Base-by-base conservation (phyloP, 2,113 vertebrate genomes). In the Thymallus thymallus region DNA sequence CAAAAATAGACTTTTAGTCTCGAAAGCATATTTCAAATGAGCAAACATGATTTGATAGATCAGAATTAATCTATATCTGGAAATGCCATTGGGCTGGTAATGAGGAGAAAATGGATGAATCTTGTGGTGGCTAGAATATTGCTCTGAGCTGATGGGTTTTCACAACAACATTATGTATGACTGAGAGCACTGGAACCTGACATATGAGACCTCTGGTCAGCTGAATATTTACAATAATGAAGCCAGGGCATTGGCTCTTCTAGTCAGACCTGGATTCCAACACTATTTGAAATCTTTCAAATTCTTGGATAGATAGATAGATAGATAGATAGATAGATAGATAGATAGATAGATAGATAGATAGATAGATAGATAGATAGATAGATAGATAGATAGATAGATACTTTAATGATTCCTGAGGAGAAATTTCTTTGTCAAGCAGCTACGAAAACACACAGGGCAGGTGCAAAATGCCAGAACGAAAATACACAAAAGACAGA, bases 181-280 rank as follows among this genome's bases (percentile, higher is more conserved):
- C 3, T 85, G 88, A 87, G 85, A 86, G 85, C 77, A 77, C 80
- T 79, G 81, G 78, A 55, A 76, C 72, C 75, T 76, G 80, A 84
- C 76, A 83, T 79, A 82, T 82, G 77, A 83, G 61, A 74, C 73
- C 73, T 75, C 79, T 83, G 86, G 83, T 84, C 83, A 85, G 71
- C 51, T 9, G 60, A 72, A 75, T 88, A 87, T 88, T 85, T 86
- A 41, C 78, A 72, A 65, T 77, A 79, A 73, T 41, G 29, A 9
- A 71, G 30, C 30, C 35, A 24, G n/a, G 62, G 26, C 62, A 14
- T 24, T 12, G 12, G 24, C 62, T 14, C 14, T 64, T 26, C 26
- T 30, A 64, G 14, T 16, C 23, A 64, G 23, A 26, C 3, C 16
- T 18, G 62, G 26, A 6, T 29, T 16, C 13, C 5, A 26, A 16